These are phyloP conservation scores for Threskiornis aethiopicus DNA, from an alignment of 2,797 vertebrate species.

Conservation along the genomic window DNA sequence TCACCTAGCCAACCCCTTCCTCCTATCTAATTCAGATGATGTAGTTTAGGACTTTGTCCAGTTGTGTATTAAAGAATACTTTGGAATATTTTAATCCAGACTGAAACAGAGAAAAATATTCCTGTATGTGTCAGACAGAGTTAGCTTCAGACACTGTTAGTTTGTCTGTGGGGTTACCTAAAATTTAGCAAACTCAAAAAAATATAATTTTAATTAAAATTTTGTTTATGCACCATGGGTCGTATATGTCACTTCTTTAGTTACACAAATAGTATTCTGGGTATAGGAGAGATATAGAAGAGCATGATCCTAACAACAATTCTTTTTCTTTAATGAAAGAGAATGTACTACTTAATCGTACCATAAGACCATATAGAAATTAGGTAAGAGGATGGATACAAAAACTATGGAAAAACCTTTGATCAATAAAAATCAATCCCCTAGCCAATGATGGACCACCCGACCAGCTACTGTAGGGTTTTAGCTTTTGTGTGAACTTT, in stretches of 20 bases:
- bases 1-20: not conserved
- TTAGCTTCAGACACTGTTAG: not conserved
- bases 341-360: not conserved
- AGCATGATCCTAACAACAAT: not conserved
- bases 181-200: not conserved
- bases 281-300: not conserved
- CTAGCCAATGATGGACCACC: not conserved
- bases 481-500: not conserved
- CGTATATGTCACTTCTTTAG: not conserved
- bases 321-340: not conserved
- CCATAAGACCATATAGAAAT: not conserved
- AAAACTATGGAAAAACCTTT: not conserved
- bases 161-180: not conserved
- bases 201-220: too few relatives aligned
- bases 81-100: not conserved
- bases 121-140: not conserved
- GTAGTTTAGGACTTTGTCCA: not conserved
- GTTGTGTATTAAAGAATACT: not conserved
- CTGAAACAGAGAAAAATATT: not conserved
- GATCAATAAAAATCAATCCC: not conserved
- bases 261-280: not conserved
- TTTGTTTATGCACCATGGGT: not conserved
- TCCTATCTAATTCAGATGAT: not conserved
- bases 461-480: not conserved
- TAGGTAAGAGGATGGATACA: not conserved